Evolutionary conservation across 2,888 invertebrate species (phyloP).

Genomic region (Archips xylosteana): DNA sequence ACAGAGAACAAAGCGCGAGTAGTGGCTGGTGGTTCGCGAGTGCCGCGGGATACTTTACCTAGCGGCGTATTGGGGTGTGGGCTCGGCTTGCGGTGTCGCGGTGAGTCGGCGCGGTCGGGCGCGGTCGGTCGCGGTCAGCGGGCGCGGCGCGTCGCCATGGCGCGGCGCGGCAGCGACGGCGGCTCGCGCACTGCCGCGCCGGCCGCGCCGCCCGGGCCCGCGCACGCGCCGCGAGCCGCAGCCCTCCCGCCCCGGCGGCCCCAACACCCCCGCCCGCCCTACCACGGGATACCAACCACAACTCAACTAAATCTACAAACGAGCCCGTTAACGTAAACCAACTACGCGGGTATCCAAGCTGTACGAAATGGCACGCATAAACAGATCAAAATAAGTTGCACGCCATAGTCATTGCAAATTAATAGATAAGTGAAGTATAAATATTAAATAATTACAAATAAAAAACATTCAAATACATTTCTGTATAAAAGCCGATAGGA

Average conservation of each 20-base stretch:
- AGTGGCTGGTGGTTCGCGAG: constrained; percentile 47
- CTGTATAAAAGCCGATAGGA: too few relatives aligned
- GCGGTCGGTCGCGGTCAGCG: constrained; percentile 69
- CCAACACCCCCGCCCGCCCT: constrained; percentile 39
- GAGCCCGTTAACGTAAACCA: not conserved
- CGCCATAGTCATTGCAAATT: too few relatives aligned
- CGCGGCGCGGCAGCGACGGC: constrained; percentile 76
- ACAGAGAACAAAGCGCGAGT: constrained; percentile 61
- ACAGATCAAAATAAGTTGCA: too few relatives aligned
- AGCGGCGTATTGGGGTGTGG: constrained; percentile 60
- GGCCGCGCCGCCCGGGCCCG: constrained; percentile 58
- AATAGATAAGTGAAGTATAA: too few relatives aligned
- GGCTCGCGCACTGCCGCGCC: constrained; percentile 74
- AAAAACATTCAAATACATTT: too few relatives aligned
- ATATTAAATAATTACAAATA: too few relatives aligned
- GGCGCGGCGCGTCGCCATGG: constrained; percentile 75
- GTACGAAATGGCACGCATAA: too few relatives aligned
- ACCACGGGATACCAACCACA: constrained; percentile 44
- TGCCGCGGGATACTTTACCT: constrained; percentile 64
- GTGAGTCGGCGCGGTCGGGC: constrained; percentile 55
- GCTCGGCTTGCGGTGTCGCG: constrained; percentile 49
- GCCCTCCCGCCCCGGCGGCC: constrained; percentile 48
- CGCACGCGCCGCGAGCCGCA: constrained; percentile 57
- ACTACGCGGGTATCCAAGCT: not conserved
- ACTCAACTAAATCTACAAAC: constrained; percentile 2